Conservation (phyloP, 2,113 vertebrate species). For the Onychostruthus taczanowskii region DNA sequence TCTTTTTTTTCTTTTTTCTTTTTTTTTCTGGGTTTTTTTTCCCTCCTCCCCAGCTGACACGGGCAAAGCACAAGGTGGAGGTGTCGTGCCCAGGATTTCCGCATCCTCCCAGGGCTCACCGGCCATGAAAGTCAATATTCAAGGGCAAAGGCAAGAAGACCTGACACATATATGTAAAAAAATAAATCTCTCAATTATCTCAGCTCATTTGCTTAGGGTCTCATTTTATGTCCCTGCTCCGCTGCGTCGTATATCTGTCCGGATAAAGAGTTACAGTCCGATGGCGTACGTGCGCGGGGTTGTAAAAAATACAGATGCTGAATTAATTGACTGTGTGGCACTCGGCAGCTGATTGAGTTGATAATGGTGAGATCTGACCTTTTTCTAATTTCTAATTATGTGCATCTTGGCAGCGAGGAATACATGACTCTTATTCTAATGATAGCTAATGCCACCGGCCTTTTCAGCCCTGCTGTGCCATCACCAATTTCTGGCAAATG, state of each 20-base stretch:
- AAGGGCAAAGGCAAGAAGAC: slow-evolving; percentile 87
- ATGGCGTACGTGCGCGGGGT: slow-evolving; percentile 80
- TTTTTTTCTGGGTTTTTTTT: no score
- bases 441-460: slow-evolving; percentile 67
- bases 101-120: slow-evolving; percentile 14
- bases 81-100: neutral
- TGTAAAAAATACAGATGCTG: slow-evolving; percentile 99
- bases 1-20: no score
- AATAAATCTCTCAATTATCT: slow-evolving; percentile 99
- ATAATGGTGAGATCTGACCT: slow-evolving; percentile 89
- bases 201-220: slow-evolving; percentile 90
- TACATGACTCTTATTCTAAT: slow-evolving; percentile 80
- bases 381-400: slow-evolving; percentile 93
- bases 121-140: slow-evolving; percentile 84
- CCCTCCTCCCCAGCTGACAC: fast-evolving
- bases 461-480: slow-evolving; percentile 45
- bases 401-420: slow-evolving; percentile 76
- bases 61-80: neutral
- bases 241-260: slow-evolving; percentile 86
- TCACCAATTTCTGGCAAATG: neutral
- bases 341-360: slow-evolving; percentile 86
- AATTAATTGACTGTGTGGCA: slow-evolving; percentile 97
- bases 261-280: slow-evolving; percentile 88
- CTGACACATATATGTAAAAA: slow-evolving; percentile 79
- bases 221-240: slow-evolving; percentile 86